Evolutionary conservation across 2,888 invertebrate species (phyloP), one percentile per base, ranked within the genome.

Genomic region (Caenorhabditis virilis): DNA sequence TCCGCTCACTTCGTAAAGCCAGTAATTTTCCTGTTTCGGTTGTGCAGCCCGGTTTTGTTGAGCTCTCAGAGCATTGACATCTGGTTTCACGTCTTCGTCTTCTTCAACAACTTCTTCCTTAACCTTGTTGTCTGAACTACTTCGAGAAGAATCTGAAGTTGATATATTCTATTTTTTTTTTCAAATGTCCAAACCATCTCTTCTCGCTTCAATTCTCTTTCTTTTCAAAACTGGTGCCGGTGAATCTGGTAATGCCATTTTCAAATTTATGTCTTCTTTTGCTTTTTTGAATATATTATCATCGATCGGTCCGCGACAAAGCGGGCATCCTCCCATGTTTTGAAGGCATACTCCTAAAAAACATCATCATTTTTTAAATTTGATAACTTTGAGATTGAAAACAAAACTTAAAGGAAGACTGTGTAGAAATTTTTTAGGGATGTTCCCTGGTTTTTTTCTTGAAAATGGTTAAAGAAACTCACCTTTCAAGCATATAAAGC

Each of bases 401-500:
- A 39, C 16, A 39, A n/a, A n/a, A n/a, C n/a, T n/a, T n/a, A n/a
- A n/a, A n/a, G n/a, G n/a, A n/a, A n/a, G n/a, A n/a, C n/a, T n/a
- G n/a, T n/a, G n/a, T n/a, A n/a, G n/a, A n/a, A n/a, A n/a, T n/a
- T n/a, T n/a, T n/a, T n/a, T n/a, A n/a, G n/a, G n/a, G n/a, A n/a
- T n/a, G n/a, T n/a, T n/a, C n/a, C n/a, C n/a, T n/a, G n/a, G n/a
- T n/a, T n/a, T n/a, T n/a, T n/a, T n/a, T n/a, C n/a, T n/a, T n/a
- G n/a, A n/a, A n/a, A n/a, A n/a, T n/a, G n/a, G n/a, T n/a, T n/a
- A n/a, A n/a, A n/a, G n/a, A n/a, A n/a, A n/a, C n/a, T n/a, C n/a
- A 76, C 76, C 76, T 63, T 78, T 78, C 38, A 76, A 43, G 52
- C 78, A 78, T 0, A 69, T 39, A 43, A 74, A 78, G 43, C 78